Conservation (phyloP, 2,113 vertebrate species). For the Chloroceryle aenea region DNA sequence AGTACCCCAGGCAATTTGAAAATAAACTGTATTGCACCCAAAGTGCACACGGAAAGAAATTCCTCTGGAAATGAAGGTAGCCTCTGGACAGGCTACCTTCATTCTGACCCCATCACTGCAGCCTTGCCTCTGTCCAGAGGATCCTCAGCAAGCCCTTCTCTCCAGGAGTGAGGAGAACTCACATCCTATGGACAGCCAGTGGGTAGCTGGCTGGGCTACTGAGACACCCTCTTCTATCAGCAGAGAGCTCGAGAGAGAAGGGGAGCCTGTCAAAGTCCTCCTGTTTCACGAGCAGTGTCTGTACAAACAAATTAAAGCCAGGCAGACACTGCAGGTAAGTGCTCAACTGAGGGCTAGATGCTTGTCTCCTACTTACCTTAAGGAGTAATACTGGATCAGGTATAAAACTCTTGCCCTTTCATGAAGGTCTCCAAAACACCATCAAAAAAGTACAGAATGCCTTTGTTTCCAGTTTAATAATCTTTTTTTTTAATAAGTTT, state of each 20-base stretch:
- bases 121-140: neutral
- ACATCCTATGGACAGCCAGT: neutral
- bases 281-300: neutral
- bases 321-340: neutral
- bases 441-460: neutral
- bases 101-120: neutral
- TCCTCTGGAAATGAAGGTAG: no score
- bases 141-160: neutral
- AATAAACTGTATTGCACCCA: fast-evolving
- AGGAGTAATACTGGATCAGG: neutral
- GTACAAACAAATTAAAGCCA: neutral
- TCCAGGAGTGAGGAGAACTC: no score
- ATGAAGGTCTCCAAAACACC: neutral
- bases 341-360: neutral
- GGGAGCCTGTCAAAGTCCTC: neutral
- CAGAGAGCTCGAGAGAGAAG: neutral
- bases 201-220: neutral
- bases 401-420: neutral
- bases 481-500: neutral
- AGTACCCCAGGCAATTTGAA: neutral
- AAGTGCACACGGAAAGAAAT: neutral
- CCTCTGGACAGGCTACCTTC: neutral
- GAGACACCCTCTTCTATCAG: neutral
- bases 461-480: neutral
- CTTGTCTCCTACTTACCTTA: neutral